Percentiles rank a stretch among this genome's conserved stretches.
phyloP scores from a whole-genome alignment of 53 echinoderm and acorn worm genomes.

The Actinopyga echinites region DNA sequence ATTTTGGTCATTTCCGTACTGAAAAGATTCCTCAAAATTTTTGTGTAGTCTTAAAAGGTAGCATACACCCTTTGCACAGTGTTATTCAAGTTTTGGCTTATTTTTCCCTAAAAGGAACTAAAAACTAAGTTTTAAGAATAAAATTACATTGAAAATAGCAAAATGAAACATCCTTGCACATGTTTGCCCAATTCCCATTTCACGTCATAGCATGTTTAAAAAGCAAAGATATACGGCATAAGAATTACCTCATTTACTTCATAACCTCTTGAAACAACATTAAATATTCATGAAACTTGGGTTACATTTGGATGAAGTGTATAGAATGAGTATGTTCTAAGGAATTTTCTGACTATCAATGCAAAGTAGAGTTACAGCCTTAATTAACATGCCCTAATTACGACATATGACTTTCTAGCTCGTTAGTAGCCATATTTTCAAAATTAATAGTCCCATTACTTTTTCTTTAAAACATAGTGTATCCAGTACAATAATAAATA shows the following conservation, averaged over 20 bases:
- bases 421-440: background rate
- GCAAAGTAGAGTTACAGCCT: too few species aligned
- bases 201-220: background rate
- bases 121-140: too few species aligned
- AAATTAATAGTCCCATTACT: background rate
- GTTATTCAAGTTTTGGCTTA: background rate
- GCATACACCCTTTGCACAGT: background rate
- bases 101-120: background rate
- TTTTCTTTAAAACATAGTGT: background rate
- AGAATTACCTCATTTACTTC: background rate
- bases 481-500: background rate
- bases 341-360: too few species aligned
- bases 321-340: too few species aligned
- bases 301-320: too few species aligned
- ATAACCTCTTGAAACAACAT: background rate
- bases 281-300: background rate
- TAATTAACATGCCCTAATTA: too few species aligned
- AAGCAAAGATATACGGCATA: slow-evolving; percentile 3
- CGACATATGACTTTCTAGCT: too few species aligned
- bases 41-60: background rate
- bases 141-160: too few species aligned
- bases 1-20: too few species aligned
- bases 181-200: background rate
- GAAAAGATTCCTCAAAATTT: too few species aligned
- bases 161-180: too few species aligned